Percentiles rank a stretch among this genome's conserved stretches.
phyloP scores from a whole-genome alignment of 2,888 invertebrate genomes.

The Nemotelus pantherinus region DNA sequence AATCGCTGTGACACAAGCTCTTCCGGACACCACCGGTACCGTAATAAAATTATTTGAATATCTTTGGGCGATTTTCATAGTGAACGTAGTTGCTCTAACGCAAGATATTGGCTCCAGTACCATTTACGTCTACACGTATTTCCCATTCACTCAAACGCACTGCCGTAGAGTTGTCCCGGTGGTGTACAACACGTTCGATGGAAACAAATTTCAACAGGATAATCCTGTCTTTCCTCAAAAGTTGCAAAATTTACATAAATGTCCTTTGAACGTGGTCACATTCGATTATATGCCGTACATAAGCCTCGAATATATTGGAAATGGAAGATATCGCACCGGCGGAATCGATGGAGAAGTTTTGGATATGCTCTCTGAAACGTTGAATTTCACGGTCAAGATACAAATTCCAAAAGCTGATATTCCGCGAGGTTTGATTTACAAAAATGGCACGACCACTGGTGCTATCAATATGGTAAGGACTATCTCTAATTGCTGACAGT shows the following conservation, averaged over 20 bases:
- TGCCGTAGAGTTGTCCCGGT: constrained; percentile 14
- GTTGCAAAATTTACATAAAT: constrained; percentile 45
- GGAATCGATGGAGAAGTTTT: constrained; percentile 49
- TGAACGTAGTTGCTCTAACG: background rate
- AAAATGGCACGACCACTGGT: constrained; percentile 47
- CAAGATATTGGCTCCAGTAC: background rate
- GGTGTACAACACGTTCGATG: constrained; percentile 15
- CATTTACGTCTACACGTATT: constrained; percentile 30
- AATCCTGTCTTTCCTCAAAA: constrained; percentile 47
- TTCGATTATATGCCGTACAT: constrained; percentile 43
- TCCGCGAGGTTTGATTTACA: constrained; percentile 41
- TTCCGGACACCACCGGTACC: background rate
- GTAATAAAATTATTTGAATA: background rate
- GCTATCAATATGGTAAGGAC: constrained; percentile 43
- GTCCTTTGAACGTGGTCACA: constrained; percentile 45
- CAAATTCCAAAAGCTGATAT: background rate
- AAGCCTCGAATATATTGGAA: background rate
- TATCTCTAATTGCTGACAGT: background rate
- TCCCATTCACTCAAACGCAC: constrained; percentile 23
- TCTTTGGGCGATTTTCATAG: constrained; percentile 26
- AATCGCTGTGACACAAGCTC: background rate
- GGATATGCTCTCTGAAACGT: constrained; percentile 37
- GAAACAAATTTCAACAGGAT: constrained; percentile 15
- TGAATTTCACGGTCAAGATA: constrained; percentile 46
- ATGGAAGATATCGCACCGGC: constrained; percentile 34